Evolutionary conservation across 1,140 invertebrate genomes (phyloP), one percentile per base, ranked within the genome.

Genomic region (Procambarus virginalis): DNA sequence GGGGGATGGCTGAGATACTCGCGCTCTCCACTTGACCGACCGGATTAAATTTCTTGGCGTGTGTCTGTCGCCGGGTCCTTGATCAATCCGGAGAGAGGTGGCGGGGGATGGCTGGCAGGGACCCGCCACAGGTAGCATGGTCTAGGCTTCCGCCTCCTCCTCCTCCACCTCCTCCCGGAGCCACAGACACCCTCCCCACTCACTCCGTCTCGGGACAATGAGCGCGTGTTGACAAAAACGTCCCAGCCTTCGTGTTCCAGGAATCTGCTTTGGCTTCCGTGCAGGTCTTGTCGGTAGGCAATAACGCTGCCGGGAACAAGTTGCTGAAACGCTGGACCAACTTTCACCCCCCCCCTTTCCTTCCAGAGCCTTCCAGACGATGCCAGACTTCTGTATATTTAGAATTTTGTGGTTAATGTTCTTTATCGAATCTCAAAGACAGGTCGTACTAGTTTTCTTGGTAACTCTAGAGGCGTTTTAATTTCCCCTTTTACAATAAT

Each of bases 281-380:
- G 64, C 80, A 49, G 70, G 80, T 75, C 87, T 73, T 58, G 87
- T 82, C 80, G 51, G 55, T 48, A 76, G 87, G 22, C 87, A 73
- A 77, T 89, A 83, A 89, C 51, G 87, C 79, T 34, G 80, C 80
- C 70, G 82, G 80, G 87, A 89, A 89, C 87, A 89, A 89, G 87
- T 89, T 82, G 80, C 87, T 83, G 87, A 89, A 89, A 83, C 79
- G 80, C 87, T 75, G 79, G 79, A 82, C 87, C 87, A 84, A 89
- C 87, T 89, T 83, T 82, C 79, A 76, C 75, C 87, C 80, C 45
- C 79, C 64, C 87, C 34, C 83, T 89, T 89, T 89, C 87, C 79
- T 82, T 89, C 87, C 80, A 45, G 55, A 51, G 87, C 46, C 87
- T 83, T 77, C 70, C 34, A 55, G 48, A 20, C 83, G 46, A 17